Percentiles rank a stretch among this genome's conserved stretches.
Evolutionary conservation across 1,140 invertebrate species (phyloP).

Genomic region (Mizuhopecten yessoensis): DNA sequence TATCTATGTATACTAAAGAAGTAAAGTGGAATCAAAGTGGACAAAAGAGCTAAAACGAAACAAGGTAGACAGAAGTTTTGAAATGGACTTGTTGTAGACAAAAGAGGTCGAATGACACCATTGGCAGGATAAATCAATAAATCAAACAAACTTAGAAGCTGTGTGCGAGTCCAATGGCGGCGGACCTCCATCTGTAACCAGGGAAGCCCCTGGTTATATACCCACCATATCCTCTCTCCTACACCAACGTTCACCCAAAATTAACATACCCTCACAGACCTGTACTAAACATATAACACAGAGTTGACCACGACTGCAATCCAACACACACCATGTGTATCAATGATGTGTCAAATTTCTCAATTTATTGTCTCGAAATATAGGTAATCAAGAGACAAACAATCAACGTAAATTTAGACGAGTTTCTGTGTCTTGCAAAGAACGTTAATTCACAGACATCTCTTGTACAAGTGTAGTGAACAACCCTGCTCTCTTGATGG

Average conservation of each 20-base stretch:
- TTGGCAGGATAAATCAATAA: conserved; percentile 20
- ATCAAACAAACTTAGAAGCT: conserved; percentile 8
- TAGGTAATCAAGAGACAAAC: not conserved
- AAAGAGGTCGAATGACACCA: conserved; percentile 1
- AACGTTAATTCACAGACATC: conserved; percentile 6
- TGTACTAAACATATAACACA: not conserved
- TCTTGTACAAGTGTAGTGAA: not conserved
- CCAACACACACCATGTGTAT: not conserved
- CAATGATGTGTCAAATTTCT: not conserved
- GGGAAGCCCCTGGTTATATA: not conserved
- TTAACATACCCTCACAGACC: not conserved
- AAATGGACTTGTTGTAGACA: not conserved
- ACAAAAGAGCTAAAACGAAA: too few species aligned
- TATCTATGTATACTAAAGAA: too few species aligned
- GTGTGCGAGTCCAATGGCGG: conserved; percentile 7
- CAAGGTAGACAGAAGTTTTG: too few species aligned
- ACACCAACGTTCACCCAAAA: not conserved
- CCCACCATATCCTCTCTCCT: not conserved
- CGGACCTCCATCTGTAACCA: not conserved
- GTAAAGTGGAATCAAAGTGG: too few species aligned
- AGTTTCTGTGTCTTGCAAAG: not conserved
- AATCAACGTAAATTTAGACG: not conserved
- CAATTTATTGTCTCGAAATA: not conserved
- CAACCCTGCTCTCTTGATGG: not conserved
- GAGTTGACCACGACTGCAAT: not conserved